A percentile compares a stretch with the other conserved stretches of the same genome.
Conservation (phyloP, 30 jellyfish, hydroid and myxozoan genomes). For the Aurelia sp. region DNA sequence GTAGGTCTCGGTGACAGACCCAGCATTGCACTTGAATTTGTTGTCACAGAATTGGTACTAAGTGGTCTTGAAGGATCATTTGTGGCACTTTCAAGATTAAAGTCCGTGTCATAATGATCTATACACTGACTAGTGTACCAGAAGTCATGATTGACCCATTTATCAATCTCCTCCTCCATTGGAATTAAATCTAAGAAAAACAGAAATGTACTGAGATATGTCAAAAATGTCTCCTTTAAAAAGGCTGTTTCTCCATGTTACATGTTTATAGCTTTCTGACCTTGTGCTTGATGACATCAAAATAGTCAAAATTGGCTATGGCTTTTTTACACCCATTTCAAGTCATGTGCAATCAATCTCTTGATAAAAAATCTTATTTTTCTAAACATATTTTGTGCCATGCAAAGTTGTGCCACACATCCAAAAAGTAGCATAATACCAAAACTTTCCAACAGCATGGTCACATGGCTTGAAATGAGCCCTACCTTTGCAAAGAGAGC, state of each 20-base stretch:
- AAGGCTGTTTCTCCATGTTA: not conserved
- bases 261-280: too few relatives aligned
- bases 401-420: too few relatives aligned
- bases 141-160: slow-evolving; percentile 63
- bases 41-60: not conserved
- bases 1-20: not conserved
- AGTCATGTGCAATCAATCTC: too few relatives aligned
- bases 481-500: too few relatives aligned
- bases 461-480: too few relatives aligned
- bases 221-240: not conserved
- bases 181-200: slow-evolving; percentile 49
- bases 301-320: too few relatives aligned
- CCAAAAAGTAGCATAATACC: too few relatives aligned
- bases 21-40: not conserved
- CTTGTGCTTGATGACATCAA: too few relatives aligned
- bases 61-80: slow-evolving; percentile 12
- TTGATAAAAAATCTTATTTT: too few relatives aligned
- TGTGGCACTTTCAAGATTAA: slow-evolving; percentile 9
- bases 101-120: slow-evolving; percentile 58
- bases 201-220: not conserved
- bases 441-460: too few relatives aligned
- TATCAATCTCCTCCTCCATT: slow-evolving; percentile 63
- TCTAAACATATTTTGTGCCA: too few relatives aligned
- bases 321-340: too few relatives aligned
- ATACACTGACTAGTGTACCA: slow-evolving; percentile 69